Base-by-base conservation (phyloP, 2,113 vertebrate genomes). In the Donacobius atricapilla region DNA sequence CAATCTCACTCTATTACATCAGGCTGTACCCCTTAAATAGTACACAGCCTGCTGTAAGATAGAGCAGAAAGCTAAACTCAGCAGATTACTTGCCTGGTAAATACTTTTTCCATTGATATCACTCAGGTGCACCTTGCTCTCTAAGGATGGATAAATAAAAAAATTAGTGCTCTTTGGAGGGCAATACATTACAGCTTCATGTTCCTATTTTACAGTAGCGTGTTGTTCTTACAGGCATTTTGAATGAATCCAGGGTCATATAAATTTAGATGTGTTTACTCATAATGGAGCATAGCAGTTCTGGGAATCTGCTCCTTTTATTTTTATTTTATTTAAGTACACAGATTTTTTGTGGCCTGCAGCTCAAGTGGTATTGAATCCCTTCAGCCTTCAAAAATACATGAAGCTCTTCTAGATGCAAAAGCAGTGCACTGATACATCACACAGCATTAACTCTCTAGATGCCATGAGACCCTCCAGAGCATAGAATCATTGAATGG, bases 191-290 rank as follows among this genome's bases (percentile, higher is more conserved):
- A 95, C 25, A 64, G 68, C 87, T 95, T 87, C 50, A 33, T 82
- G 37, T 73, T 96, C 70, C 77, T 94, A 54, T 83, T 96, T 73
- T 91, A 70, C n/a, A 84, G 23, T 37, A 93, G 77, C 39, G 7
- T 87, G 86, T 84, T 93, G 65, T 84, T 96, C 83, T 96, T 94
- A 50, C 19, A 83, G 53, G 44, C 70, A 87, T 97, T 96, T 94
- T 76, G 91, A 92, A 90, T 69, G 7, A 48, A 88, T 70, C 82
- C 78, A 93, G 75, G 89, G 54, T 24, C 75, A 80, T 83, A 94
- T 97, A 97, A 92, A 96, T 96, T 95, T 96, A 97, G 96, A 89
- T 92, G 42, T 89, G 82, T 95, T 97, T 97, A 75, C 93, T 90
- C 37, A 27, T 72, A 87, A 69, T 42, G n/a, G 76, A 60, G 15